Conservation (phyloP, 2,113 vertebrate species). For the Microcebus griseorufus region DNA sequence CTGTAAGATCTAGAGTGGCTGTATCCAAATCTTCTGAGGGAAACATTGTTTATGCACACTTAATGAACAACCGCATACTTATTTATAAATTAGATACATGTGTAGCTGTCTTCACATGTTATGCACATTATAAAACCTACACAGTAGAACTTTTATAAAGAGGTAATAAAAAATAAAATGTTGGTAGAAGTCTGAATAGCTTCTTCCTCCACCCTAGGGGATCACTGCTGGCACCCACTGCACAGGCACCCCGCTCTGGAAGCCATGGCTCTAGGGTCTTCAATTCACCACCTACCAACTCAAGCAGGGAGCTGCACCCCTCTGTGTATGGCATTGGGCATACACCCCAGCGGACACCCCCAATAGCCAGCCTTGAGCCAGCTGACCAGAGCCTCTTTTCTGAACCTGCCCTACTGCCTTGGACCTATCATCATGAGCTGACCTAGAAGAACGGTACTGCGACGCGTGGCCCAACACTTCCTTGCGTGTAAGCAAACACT, state of each 20-base stretch:
- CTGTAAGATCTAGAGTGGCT: not conserved
- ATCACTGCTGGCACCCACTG: no score
- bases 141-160: not conserved
- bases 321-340: rapidly evolving
- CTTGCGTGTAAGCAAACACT: not conserved
- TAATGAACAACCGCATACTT: not conserved
- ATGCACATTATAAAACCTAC: not conserved
- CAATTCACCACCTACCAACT: not conserved
- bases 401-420: not conserved
- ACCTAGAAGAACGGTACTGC: not conserved
- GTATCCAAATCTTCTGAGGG: not conserved
- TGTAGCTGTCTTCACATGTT: not conserved
- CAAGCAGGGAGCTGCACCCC: not conserved
- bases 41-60: not conserved
- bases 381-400: not conserved
- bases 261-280: not conserved
- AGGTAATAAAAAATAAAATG: not conserved
- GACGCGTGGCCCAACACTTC: not conserved
- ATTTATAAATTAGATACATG: not conserved
- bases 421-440: rapidly evolving
- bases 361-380: not conserved
- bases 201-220: not conserved
- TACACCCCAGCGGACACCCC: not conserved
- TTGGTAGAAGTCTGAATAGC: not conserved
- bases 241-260: rapidly evolving